phyloP scores from a whole-genome alignment of 2,888 invertebrate genomes.

The Andrena haemorrhoa region DNA sequence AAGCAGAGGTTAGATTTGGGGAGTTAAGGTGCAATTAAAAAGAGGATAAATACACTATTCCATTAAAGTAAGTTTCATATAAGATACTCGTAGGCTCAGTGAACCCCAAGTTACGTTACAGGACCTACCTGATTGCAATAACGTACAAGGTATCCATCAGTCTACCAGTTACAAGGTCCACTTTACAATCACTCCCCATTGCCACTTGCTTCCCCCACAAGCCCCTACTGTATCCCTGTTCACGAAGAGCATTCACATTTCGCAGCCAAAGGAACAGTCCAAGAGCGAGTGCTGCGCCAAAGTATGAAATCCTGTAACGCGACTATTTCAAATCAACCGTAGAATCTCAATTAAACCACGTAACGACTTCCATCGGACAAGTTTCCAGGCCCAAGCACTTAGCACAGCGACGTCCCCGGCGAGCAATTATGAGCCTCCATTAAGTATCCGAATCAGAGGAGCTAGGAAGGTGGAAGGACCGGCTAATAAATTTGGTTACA shows the following conservation, averaged over 20 bases:
- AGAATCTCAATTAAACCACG: conserved; percentile 22
- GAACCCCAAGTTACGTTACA: not conserved
- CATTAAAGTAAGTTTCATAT: not conserved
- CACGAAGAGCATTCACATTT: not conserved
- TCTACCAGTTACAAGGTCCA: not conserved
- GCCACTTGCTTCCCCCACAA: not conserved
- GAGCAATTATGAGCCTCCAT: conserved; percentile 33
- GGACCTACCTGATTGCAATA: not conserved
- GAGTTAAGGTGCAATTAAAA: not conserved
- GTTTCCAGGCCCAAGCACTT: conserved; percentile 3
- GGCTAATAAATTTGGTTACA: conserved; percentile 59
- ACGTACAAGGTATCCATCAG: not conserved
- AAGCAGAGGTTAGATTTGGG: not conserved
- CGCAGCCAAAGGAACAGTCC: not conserved
- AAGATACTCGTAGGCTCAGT: not conserved
- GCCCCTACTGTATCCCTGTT: not conserved
- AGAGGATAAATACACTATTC: not conserved
- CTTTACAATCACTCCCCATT: not conserved
- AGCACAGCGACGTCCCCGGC: conserved; percentile 34
- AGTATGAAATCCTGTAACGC: not conserved
- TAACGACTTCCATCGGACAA: not conserved
- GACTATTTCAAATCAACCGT: conserved; percentile 14
- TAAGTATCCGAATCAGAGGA: conserved; percentile 34
- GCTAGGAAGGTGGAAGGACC: not conserved
- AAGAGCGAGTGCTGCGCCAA: no score